Percentiles rank a stretch among this genome's conserved stretches.
phyloP scores from a whole-genome alignment of 1,140 invertebrate species.

The Goniozus legneri region DNA sequence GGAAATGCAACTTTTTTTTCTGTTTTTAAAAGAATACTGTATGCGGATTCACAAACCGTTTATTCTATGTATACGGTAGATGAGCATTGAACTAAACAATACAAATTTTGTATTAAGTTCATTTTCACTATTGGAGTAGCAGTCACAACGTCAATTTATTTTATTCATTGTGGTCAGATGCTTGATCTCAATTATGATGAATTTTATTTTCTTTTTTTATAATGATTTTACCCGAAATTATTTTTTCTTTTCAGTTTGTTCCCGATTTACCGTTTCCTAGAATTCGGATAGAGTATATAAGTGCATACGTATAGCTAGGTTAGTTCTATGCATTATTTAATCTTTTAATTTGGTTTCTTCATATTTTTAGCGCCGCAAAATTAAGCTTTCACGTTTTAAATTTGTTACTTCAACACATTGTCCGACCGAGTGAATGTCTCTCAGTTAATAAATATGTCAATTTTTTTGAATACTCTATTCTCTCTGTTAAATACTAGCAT shows the following conservation, averaged over 20 bases:
- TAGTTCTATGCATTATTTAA: constrained; percentile 27
- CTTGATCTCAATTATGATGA: no score
- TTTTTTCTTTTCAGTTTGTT: constrained; percentile 38
- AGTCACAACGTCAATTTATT: no score
- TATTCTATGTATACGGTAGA: no score
- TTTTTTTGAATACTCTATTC: no score
- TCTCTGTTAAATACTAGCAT: no score
- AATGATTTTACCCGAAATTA: no score
- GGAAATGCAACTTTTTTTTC: constrained; percentile 9
- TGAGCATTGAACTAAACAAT: neutral
- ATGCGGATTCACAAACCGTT: no score
- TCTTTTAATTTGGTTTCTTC: constrained; percentile 20
- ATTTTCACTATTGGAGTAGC: no score
- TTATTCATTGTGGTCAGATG: no score
- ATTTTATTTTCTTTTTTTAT: no score
- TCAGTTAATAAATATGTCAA: no score
- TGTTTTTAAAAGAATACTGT: neutral
- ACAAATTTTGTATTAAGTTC: constrained; percentile 3
- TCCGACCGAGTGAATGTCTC: neutral
- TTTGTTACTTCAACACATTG: constrained; percentile 18
- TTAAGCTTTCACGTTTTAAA: constrained; percentile 19
- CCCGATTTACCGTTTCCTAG: constrained; percentile 30
- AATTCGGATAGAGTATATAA: constrained; percentile 31
- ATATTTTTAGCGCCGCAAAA: constrained; percentile 10
- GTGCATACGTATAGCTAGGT: constrained; percentile 34